These are phyloP conservation scores for Acomys russatus DNA, from an alignment of 2,797 vertebrate species.

Conservation along the genomic window DNA sequence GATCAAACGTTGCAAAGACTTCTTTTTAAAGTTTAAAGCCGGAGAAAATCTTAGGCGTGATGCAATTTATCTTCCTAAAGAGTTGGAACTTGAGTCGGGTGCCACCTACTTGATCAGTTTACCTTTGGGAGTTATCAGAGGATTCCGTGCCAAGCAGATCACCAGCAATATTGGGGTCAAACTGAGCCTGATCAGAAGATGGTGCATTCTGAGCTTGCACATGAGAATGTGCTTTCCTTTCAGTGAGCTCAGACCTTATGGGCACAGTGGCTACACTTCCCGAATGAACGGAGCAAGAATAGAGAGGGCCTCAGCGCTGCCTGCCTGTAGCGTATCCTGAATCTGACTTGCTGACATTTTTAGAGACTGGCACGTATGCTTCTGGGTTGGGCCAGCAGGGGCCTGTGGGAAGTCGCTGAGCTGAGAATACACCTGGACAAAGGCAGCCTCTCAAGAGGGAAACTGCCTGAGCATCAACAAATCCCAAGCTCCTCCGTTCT, in stretches of 20 bases:
- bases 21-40: neutral
- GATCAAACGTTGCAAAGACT: neutral
- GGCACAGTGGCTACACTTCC: neutral
- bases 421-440: fast-evolving
- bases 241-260: neutral
- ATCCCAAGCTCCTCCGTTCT: neutral
- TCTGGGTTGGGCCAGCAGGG: neutral
- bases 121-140: neutral
- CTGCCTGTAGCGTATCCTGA: neutral
- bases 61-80: neutral
- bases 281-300: neutral
- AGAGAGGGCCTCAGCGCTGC: conserved; percentile 2
- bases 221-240: neutral
- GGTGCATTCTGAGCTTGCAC: neutral
- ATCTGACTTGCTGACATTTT: neutral
- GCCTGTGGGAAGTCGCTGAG: no score
- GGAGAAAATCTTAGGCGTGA: neutral
- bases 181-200: conserved; percentile 27
- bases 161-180: neutral
- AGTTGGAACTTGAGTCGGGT: neutral
- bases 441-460: neutral
- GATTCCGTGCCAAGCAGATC: neutral
- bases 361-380: neutral
- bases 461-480: neutral
- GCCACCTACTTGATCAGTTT: neutral